phyloP scores from a whole-genome alignment of 2,888 invertebrate species.

The Drosophila anceps region DNA sequence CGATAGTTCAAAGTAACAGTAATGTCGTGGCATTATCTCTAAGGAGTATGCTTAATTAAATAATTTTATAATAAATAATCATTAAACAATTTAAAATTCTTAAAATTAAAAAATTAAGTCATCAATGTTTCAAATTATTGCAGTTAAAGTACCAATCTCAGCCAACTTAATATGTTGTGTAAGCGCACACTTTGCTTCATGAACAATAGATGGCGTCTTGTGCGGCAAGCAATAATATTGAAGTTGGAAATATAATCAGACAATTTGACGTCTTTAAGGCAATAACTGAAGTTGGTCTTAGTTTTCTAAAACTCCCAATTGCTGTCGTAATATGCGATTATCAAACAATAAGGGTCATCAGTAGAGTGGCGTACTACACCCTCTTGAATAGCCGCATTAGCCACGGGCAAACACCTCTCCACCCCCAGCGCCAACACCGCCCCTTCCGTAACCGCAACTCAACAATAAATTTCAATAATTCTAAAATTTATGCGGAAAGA shows the following conservation, averaged over 20 bases:
- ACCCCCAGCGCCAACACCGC: background rate
- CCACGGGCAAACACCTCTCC: conserved; percentile 11
- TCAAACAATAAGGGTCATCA: conserved; percentile 64
- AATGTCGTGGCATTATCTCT: too few relatives aligned
- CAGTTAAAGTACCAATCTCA: background rate
- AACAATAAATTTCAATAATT: conserved; percentile 78
- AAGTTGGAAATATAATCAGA: background rate
- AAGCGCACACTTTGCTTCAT: background rate
- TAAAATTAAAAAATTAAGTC: too few relatives aligned
- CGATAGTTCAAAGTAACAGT: too few relatives aligned
- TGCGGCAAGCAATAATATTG: background rate
- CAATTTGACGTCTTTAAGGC: background rate
- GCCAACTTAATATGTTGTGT: too few relatives aligned
- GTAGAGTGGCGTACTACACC: conserved; percentile 38
- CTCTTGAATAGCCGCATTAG: conserved; percentile 33
- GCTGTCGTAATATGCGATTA: conserved; percentile 46
- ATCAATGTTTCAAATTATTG: background rate
- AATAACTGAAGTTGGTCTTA: background rate
- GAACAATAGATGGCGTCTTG: conserved; percentile 29
- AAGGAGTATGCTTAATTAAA: too few relatives aligned
- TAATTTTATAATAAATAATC: too few relatives aligned
- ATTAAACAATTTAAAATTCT: background rate
- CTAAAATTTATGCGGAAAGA: conserved; percentile 67
- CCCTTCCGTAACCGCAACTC: conserved; percentile 17
- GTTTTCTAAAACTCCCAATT: background rate